Evolutionary conservation across 2,113 vertebrate species (phyloP).

Genomic region (Columba janthina): DNA sequence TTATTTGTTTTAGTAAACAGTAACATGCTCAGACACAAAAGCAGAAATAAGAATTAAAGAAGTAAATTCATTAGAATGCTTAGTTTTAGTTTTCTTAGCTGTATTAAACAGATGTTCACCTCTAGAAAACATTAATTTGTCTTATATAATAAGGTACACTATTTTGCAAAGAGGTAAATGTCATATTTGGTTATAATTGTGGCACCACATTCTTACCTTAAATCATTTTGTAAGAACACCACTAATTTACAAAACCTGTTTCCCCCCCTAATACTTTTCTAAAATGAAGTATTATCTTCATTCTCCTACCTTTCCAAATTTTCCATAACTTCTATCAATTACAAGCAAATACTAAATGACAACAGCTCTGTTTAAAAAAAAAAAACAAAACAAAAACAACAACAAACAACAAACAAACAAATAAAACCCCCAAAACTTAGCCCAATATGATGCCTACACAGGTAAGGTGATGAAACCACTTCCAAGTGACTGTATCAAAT

Average conservation of each 20-base stretch:
- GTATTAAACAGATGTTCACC: neutral
- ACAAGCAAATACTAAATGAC: neutral
- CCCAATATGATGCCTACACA: neutral
- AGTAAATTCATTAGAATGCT: neutral
- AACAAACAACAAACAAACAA: neutral
- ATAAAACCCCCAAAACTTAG: neutral
- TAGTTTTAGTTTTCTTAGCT: neutral
- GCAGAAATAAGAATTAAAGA: neutral
- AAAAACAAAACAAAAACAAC: too few species aligned
- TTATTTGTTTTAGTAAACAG: slow-evolving; percentile 55
- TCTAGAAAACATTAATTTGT: neutral
- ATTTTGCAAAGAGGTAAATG: neutral
- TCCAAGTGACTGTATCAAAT: neutral
- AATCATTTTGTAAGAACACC: neutral
- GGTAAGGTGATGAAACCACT: neutral
- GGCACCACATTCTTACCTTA: neutral
- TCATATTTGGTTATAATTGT: neutral
- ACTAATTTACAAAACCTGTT: neutral
- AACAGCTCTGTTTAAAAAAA: neutral
- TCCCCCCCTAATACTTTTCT: neutral
- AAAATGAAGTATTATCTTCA: neutral
- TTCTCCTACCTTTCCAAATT: neutral
- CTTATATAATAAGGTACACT: neutral
- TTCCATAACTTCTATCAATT: neutral
- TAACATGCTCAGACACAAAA: slow-evolving; percentile 39